Evolutionary conservation across 1,140 invertebrate species (phyloP).

Genomic region (Macrocentrus cingulum): DNA sequence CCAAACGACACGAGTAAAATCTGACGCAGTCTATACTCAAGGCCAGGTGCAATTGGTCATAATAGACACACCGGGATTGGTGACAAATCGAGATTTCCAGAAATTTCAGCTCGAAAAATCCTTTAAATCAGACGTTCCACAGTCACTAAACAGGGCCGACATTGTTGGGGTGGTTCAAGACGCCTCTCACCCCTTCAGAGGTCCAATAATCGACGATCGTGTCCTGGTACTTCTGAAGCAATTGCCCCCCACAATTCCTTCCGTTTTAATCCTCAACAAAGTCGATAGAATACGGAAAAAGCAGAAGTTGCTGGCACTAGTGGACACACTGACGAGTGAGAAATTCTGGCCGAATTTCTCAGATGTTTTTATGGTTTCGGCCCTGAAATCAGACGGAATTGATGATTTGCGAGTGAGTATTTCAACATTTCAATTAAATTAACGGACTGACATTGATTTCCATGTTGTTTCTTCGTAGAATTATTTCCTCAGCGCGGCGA

Average conservation of each 20-base stretch:
- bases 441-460: background rate
- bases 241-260: conserved; percentile 65
- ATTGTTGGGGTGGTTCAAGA: conserved; percentile 86
- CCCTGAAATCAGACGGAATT: conserved; percentile 76
- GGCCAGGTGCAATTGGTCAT: conserved; percentile 84
- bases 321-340: conserved; percentile 68
- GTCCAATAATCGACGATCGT: conserved; percentile 68
- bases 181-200: conserved; percentile 70
- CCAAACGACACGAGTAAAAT: conserved; percentile 81
- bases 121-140: conserved; percentile 68
- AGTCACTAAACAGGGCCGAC: conserved; percentile 73
- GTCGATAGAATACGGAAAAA: conserved; percentile 81
- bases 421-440: background rate
- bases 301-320: conserved; percentile 70
- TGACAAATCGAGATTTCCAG: conserved; percentile 67
- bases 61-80: conserved; percentile 83
- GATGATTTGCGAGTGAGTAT: conserved; percentile 69
- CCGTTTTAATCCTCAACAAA: conserved; percentile 88
- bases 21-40: conserved; percentile 71
- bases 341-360: conserved; percentile 75
- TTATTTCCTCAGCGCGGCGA: conserved; percentile 70
- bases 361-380: conserved; percentile 88
- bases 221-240: conserved; percentile 72
- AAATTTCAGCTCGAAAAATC: conserved; percentile 68
- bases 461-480: conserved; percentile 58